A percentile compares a stretch with the other conserved stretches of the same genome.
phyloP scores from a whole-genome alignment of 2,797 vertebrate species.

The Anguilla megastoma region DNA sequence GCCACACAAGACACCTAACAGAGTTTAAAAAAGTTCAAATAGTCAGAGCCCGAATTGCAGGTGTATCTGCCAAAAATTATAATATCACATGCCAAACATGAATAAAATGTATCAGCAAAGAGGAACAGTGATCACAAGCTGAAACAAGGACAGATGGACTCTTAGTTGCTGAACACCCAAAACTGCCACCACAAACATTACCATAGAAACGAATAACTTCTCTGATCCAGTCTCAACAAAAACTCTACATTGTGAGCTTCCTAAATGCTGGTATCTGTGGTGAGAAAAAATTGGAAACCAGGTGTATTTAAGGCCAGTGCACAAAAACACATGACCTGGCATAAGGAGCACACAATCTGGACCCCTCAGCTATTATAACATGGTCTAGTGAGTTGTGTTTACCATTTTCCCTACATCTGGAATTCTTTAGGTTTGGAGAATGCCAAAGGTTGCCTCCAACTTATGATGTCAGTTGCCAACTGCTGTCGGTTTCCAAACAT shows the following conservation, averaged over 20 bases:
- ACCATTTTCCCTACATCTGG: not conserved
- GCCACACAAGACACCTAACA: too few relatives aligned
- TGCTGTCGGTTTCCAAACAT: not conserved
- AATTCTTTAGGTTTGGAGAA: conserved; percentile 1
- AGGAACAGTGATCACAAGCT: not conserved
- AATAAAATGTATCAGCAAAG: not conserved
- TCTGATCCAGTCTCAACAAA: not conserved
- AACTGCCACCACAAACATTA: not conserved
- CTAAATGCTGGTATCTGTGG: not conserved
- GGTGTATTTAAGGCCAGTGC: not conserved
- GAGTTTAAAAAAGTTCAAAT: not conserved
- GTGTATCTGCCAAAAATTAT: not conserved
- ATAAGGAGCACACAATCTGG: not conserved
- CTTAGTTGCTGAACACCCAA: not conserved
- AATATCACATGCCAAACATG: not conserved
- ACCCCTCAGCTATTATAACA: not conserved
- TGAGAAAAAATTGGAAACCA: not conserved
- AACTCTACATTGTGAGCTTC: not conserved
- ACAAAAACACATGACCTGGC: not conserved
- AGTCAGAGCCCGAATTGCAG: not conserved
- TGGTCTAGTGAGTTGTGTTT: not conserved
- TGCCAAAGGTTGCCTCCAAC: not conserved
- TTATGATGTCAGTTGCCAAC: not conserved
- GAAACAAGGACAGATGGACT: not conserved
- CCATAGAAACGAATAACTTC: not conserved